A percentile compares a stretch with the other conserved stretches of the same genome.
These are phyloP conservation scores for Cyanoramphus novaezelandiae DNA, from an alignment of 2,113 vertebrate species.

Conservation along the genomic window DNA sequence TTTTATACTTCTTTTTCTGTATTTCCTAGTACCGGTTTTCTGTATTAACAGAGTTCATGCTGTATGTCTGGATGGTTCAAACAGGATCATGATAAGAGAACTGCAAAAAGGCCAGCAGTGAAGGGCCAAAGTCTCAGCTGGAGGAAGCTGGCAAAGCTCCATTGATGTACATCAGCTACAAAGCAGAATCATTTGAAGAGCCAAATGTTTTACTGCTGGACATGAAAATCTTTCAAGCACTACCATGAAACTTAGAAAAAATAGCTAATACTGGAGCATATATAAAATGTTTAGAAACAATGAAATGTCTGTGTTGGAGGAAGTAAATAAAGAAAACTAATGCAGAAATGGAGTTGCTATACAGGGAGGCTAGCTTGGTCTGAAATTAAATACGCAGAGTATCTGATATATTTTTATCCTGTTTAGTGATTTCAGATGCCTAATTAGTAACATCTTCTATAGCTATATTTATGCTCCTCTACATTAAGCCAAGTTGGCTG, in stretches of 20 bases:
- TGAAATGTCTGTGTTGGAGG: not conserved
- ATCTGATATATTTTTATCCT: slow-evolving; percentile 29
- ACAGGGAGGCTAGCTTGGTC: not conserved
- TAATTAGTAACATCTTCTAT: slow-evolving; percentile 6
- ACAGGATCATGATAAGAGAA: slow-evolving; percentile 51
- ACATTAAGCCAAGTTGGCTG: not conserved
- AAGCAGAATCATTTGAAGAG: not conserved
- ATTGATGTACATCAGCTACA: slow-evolving; percentile 14
- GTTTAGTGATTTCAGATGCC: not conserved
- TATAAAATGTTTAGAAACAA: not conserved
- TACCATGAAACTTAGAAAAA: not conserved
- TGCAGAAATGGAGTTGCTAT: not conserved
- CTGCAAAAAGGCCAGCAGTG: slow-evolving; percentile 46
- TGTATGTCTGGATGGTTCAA: slow-evolving; percentile 56
- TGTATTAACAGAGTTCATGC: slow-evolving; percentile 48
- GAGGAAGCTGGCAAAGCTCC: slow-evolving; percentile 57
- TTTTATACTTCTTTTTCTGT: slow-evolving; percentile 60
- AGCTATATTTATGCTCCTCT: slow-evolving; percentile 27
- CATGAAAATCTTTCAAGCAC: not conserved
- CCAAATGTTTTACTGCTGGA: slow-evolving; percentile 3
- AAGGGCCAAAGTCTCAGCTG: slow-evolving; percentile 18
- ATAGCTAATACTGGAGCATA: not conserved
- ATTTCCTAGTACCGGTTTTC: slow-evolving; percentile 48
- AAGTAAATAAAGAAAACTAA: not conserved
- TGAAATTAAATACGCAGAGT: not conserved